phyloP scores from a whole-genome alignment of 2,888 invertebrate species.

The Drosophila melanosoma region DNA sequence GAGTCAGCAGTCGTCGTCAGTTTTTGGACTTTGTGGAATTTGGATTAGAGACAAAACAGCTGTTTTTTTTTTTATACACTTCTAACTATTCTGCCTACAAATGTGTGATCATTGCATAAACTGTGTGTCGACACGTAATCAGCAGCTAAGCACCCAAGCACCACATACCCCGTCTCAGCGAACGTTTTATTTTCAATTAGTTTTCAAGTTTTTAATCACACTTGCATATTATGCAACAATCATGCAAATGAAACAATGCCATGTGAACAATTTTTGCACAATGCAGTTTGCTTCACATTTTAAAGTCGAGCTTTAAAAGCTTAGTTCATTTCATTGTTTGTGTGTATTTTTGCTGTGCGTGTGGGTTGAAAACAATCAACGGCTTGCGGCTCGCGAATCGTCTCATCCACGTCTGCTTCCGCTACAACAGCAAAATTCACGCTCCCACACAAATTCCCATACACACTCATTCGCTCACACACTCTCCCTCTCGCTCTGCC shows the following conservation, averaged over 20 bases:
- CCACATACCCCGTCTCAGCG: background rate
- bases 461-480: constrained; percentile 1
- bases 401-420: constrained; percentile 26
- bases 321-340: constrained; percentile 1
- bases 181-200: background rate
- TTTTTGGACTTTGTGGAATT: constrained; percentile 49
- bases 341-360: constrained; percentile 10
- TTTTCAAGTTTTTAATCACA: constrained; percentile 19
- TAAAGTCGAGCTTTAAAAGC: constrained; percentile 35
- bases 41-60: constrained; percentile 52
- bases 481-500: background rate
- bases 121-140: constrained; percentile 52
- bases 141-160: constrained; percentile 34
- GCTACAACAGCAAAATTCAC: constrained; percentile 21
- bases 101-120: constrained; percentile 52
- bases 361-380: constrained; percentile 46
- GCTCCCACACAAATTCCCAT: constrained; percentile 27
- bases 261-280: constrained; percentile 52
- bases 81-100: constrained; percentile 1
- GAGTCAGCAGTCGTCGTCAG: constrained; percentile 23
- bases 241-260: constrained; percentile 52
- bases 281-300: constrained; percentile 22
- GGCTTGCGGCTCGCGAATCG: background rate
- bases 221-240: constrained; percentile 64
- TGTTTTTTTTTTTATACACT: constrained; percentile 8